Conservation (phyloP, 1,140 invertebrate genomes). For the Pemphigus obesinymphae region DNA sequence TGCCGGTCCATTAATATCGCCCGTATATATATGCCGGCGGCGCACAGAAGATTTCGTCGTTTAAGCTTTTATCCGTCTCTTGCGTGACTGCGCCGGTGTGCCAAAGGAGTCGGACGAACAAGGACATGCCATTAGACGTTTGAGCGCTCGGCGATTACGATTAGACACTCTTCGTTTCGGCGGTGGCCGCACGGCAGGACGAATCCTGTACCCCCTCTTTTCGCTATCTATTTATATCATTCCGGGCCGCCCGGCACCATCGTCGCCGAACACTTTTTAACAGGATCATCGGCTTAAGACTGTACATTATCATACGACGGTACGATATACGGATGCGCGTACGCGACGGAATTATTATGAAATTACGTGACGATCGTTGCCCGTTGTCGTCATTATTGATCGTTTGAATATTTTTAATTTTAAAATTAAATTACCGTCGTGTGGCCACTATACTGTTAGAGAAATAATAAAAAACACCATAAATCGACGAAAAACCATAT, state of each 20-base stretch:
- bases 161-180: slow-evolving; percentile 1
- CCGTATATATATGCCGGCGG: not conserved
- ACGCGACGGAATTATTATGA: too few relatives aligned
- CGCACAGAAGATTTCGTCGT: not conserved
- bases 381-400: too few relatives aligned
- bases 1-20: slow-evolving; percentile 4
- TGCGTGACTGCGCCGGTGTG: not conserved
- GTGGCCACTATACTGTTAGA: too few relatives aligned
- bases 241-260: not conserved
- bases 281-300: slow-evolving; percentile 26
- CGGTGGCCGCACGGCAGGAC: not conserved
- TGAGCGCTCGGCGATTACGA: slow-evolving; percentile 14
- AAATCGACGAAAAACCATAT: too few relatives aligned
- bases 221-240: slow-evolving; percentile 34
- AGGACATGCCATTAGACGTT: slow-evolving; percentile 2
- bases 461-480: too few relatives aligned
- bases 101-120: slow-evolving; percentile 3
- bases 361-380: not conserved
- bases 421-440: too few relatives aligned
- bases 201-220: not conserved
- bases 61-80: not conserved
- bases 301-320: not conserved
- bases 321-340: not conserved
- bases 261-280: slow-evolving; percentile 21
- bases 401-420: too few relatives aligned